These are phyloP conservation scores for Zaprionus nigranus DNA, from an alignment of 1,140 invertebrate species.

Conservation along the genomic window DNA sequence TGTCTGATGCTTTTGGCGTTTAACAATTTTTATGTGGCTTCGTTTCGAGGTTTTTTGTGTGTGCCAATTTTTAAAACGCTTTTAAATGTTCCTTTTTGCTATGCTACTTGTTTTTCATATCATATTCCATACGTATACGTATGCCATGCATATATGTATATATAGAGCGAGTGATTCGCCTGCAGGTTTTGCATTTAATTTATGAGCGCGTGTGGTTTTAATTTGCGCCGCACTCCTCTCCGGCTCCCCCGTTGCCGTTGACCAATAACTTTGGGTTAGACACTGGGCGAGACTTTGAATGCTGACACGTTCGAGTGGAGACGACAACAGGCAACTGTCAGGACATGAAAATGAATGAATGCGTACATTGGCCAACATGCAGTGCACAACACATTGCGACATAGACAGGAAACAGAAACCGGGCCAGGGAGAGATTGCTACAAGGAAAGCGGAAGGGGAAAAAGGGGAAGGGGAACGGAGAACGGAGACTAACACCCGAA, in stretches of 20 bases:
- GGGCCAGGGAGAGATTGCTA: background rate
- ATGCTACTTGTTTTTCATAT: conserved; percentile 20
- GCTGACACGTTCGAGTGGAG: conserved; percentile 53
- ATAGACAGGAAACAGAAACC: conserved; percentile 37
- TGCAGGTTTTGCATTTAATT: conserved; percentile 56
- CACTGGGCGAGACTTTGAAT: conserved; percentile 31
- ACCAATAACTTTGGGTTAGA: conserved; percentile 54
- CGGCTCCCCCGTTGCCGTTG: background rate
- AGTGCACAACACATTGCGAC: conserved; percentile 35
- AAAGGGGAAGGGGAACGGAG: background rate
- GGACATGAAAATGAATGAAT: conserved; percentile 59
- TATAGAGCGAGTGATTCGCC: conserved; percentile 22
- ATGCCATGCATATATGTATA: background rate
- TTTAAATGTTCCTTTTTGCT: conserved; percentile 23
- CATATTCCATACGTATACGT: background rate
- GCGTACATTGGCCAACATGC: conserved; percentile 52
- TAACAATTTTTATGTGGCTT: conserved; percentile 75
- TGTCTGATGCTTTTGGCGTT: conserved; percentile 76
- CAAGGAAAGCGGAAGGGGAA: background rate
- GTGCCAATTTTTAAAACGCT: conserved; percentile 47
- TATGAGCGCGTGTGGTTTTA: conserved; percentile 55
- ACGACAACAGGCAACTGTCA: conserved; percentile 51
- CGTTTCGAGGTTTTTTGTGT: conserved; percentile 32
- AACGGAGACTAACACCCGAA: conserved; percentile 30
- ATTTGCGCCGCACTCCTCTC: conserved; percentile 23